Conservation (phyloP, 2,113 vertebrate species). For the Brachyhypopomus occidentalis region DNA sequence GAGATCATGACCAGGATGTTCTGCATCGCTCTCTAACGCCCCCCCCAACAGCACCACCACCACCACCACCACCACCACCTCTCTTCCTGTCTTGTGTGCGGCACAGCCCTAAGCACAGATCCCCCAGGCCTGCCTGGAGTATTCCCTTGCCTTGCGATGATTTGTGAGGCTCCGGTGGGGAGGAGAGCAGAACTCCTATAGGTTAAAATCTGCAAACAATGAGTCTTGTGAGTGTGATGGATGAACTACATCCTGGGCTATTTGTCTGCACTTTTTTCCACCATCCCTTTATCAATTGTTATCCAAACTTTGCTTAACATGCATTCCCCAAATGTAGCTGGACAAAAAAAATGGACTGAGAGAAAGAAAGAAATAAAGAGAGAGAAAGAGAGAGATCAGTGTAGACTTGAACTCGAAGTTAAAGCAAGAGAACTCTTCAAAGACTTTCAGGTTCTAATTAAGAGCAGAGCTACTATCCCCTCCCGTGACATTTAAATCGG, state of each 20-base stretch:
- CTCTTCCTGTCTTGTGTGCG: constrained; percentile 59
- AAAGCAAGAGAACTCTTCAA: constrained; percentile 69
- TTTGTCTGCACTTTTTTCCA: constrained; percentile 75
- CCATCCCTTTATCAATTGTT: constrained; percentile 73
- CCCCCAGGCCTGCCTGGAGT: constrained; percentile 60
- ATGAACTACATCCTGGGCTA: constrained; percentile 75
- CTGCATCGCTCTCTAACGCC: constrained; percentile 62
- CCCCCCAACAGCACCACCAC: constrained; percentile 61
- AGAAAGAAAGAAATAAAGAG: constrained; percentile 29
- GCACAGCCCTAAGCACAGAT: constrained; percentile 33
- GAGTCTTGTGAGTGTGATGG: constrained; percentile 70
- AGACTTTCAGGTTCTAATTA: constrained; percentile 71
- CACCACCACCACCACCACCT: constrained; percentile 55
- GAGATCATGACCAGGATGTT: constrained; percentile 34
- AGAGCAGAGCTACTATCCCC: constrained; percentile 71
- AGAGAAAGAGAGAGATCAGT: constrained; percentile 62
- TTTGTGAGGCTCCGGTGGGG: constrained; percentile 74
- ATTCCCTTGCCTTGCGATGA: constrained; percentile 58
- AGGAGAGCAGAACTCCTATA: constrained; percentile 70
- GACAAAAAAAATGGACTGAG: constrained; percentile 3
- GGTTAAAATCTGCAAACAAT: constrained; percentile 80
- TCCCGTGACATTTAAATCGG: constrained; percentile 68
- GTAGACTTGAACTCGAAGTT: constrained; percentile 61
- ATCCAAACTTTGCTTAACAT: constrained; percentile 71
- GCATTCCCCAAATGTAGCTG: constrained; percentile 57